Evolutionary conservation across 2,888 invertebrate species (phyloP).

Genomic region (Pegoplata infirma): DNA sequence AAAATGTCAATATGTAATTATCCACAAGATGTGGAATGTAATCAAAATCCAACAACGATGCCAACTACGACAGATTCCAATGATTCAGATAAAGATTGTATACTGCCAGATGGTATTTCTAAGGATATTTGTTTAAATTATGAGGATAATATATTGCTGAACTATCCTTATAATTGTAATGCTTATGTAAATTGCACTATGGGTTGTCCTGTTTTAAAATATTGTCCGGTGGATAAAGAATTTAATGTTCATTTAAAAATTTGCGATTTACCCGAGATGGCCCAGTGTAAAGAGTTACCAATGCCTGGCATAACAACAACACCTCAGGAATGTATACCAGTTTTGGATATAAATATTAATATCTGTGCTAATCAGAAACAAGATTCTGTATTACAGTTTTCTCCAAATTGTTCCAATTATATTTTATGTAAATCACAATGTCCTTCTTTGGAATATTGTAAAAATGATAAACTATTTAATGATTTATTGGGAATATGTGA

Average conservation of each 20-base stretch:
- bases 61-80: no score
- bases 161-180: constrained; percentile 69
- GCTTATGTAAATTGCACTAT: constrained; percentile 69
- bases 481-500: constrained; percentile 67
- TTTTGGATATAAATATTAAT: not conserved
- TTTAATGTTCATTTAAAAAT: constrained; percentile 66
- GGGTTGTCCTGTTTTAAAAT: constrained; percentile 66
- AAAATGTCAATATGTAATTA: no score
- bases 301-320: constrained; percentile 37
- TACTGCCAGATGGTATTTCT: constrained; percentile 24
- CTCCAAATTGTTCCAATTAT: constrained; percentile 67
- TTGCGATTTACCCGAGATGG: constrained; percentile 70
- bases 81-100: no score
- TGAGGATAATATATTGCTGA: constrained; percentile 16
- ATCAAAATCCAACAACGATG: no score
- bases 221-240: constrained; percentile 66
- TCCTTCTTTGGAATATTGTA: constrained; percentile 65
- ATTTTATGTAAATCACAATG: constrained; percentile 66
- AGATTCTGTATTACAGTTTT: constrained; percentile 58
- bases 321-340: constrained; percentile 18
- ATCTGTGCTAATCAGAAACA: constrained; percentile 7
- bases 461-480: constrained; percentile 67
- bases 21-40: no score
- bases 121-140: constrained; percentile 23
- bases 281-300: constrained; percentile 63